These are phyloP conservation scores for Pantelozetes paolii DNA, from an alignment of 2,888 invertebrate species.

Conservation along the genomic window DNA sequence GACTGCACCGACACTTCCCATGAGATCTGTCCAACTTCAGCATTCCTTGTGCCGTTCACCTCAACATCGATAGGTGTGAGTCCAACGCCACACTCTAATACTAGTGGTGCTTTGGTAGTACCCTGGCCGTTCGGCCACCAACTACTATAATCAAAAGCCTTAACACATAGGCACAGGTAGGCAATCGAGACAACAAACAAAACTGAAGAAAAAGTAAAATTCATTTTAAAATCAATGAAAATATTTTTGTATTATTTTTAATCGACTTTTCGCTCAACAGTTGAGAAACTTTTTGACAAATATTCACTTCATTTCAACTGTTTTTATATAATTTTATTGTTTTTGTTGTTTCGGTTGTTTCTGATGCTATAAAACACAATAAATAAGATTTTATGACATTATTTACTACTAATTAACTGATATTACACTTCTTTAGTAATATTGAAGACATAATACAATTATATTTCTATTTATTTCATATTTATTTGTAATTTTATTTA, in stretches of 20 bases:
- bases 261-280: too few species aligned
- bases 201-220: not conserved
- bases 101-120: conserved; percentile 21
- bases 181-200: not conserved
- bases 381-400: too few species aligned
- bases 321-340: not conserved
- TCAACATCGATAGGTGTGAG: not conserved
- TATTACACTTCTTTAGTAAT: too few species aligned
- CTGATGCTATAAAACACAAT: too few species aligned
- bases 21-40: conserved; percentile 17
- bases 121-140: not conserved
- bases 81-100: conserved; percentile 26
- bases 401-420: too few species aligned
- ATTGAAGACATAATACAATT: too few species aligned
- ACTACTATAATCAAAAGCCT: not conserved
- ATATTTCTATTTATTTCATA: too few species aligned
- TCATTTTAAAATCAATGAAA: not conserved
- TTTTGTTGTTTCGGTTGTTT: not conserved
- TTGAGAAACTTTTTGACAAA: too few species aligned
- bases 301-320: not conserved
- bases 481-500: too few species aligned
- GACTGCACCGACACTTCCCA: conserved; percentile 38
- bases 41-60: conserved; percentile 29
- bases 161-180: not conserved
- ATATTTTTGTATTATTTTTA: not conserved